These are phyloP conservation scores for Lysiphlebus fabarum DNA, from an alignment of 1,140 invertebrate genomes.

Conservation along the genomic window DNA sequence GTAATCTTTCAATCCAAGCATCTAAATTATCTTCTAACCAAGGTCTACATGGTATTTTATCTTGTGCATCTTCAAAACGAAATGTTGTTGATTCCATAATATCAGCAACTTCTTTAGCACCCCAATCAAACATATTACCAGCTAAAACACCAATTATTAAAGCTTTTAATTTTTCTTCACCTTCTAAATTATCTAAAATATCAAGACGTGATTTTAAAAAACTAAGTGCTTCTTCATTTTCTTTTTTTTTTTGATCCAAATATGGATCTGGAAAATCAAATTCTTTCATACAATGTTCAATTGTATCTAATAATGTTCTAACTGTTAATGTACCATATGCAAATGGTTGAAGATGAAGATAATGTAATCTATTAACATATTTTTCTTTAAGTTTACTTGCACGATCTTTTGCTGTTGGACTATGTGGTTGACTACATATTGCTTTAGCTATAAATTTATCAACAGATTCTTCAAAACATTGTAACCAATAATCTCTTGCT, in stretches of 20 bases:
- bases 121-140: constrained; percentile 98
- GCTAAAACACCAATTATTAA: constrained; percentile 64
- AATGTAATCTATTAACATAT: constrained; percentile 76
- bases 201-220: constrained; percentile 55
- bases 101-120: constrained; percentile 80
- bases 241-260: constrained; percentile 69
- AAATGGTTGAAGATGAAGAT: constrained; percentile 74
- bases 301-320: constrained; percentile 83
- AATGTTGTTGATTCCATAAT: constrained; percentile 76
- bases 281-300: constrained; percentile 85
- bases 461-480: constrained; percentile 82
- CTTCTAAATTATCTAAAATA: constrained; percentile 57
- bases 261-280: constrained; percentile 93
- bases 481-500: constrained; percentile 89
- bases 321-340: constrained; percentile 85
- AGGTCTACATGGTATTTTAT: constrained; percentile 75
- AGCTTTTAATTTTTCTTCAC: constrained; percentile 57
- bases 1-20: constrained; percentile 73
- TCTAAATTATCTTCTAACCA: constrained; percentile 89
- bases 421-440: constrained; percentile 71
- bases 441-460: constrained; percentile 73
- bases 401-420: constrained; percentile 70
- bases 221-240: constrained; percentile 66
- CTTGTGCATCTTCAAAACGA: constrained; percentile 76
- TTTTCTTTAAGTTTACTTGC: constrained; percentile 80